Conservation (phyloP, 2,113 vertebrate genomes). For the Eonycteris spelaea region DNA sequence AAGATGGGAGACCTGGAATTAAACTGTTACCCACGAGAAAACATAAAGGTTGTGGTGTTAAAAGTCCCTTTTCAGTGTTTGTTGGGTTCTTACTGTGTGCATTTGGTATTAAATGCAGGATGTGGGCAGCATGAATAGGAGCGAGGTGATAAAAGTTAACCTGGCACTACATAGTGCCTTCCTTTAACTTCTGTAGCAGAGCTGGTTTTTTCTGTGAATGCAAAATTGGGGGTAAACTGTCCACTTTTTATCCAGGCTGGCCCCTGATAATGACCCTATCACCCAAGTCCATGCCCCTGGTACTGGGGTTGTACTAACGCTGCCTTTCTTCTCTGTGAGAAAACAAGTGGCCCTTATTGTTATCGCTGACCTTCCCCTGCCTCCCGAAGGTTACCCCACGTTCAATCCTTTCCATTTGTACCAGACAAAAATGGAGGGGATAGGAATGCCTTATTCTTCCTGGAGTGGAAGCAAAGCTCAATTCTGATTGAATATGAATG, state of each 20-base stretch:
- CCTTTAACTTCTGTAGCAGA: neutral
- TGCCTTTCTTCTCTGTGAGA: neutral
- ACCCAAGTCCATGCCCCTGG: neutral
- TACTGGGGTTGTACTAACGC: neutral
- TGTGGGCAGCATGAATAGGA: conserved; percentile 12
- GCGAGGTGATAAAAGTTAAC: neutral
- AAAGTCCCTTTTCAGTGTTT: neutral
- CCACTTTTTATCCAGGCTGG: neutral
- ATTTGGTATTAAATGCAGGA: conserved; percentile 48
- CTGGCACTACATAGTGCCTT: neutral
- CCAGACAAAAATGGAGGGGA: neutral
- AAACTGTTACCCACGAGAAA: neutral
- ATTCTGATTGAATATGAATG: neutral
- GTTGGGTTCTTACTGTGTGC: neutral
- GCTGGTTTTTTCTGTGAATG: neutral
- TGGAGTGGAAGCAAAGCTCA: neutral
- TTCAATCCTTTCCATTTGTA: neutral
- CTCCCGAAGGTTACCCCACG: neutral
- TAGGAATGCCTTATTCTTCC: neutral
- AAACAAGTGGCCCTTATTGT: neutral
- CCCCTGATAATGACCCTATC: too few species aligned
- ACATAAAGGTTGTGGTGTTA: neutral
- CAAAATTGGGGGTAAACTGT: neutral
- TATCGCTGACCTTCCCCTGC: neutral
- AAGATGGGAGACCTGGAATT: neutral